Evolutionary conservation across 2,113 vertebrate species (phyloP).

Genomic region (Ptilorrhoa leucosticta): DNA sequence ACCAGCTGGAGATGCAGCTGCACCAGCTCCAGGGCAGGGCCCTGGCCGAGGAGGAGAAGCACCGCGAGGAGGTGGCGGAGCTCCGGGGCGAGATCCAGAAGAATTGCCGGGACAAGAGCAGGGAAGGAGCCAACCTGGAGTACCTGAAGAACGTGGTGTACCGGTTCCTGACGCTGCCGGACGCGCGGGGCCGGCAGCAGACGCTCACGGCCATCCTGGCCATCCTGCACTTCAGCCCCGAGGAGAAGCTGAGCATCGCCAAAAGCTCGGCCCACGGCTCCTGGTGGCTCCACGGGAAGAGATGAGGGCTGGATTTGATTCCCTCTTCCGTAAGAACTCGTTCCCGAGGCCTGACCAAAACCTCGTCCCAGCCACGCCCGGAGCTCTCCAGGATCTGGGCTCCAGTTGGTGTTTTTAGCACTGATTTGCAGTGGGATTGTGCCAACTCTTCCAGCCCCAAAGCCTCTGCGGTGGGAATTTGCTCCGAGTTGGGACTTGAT

Average conservation of each 20-base stretch:
- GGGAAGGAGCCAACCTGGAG: slow-evolving; percentile 94
- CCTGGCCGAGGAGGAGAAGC: slow-evolving; percentile 74
- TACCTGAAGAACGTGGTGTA: slow-evolving; percentile 95
- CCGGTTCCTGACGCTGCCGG: slow-evolving; percentile 86
- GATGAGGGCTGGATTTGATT: not conserved
- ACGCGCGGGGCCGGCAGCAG: slow-evolving; percentile 85
- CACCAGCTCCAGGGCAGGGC: slow-evolving; percentile 79
- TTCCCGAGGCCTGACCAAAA: accelerated
- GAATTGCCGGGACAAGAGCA: slow-evolving; percentile 75
- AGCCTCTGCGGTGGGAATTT: not conserved
- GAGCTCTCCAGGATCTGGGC: not conserved
- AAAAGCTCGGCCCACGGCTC: slow-evolving; percentile 71
- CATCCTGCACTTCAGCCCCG: slow-evolving; percentile 92
- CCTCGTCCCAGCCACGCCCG: accelerated
- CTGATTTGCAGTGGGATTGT: accelerated
- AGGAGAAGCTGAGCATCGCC: slow-evolving; percentile 81
- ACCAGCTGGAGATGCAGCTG: slow-evolving; percentile 78
- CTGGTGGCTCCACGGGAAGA: slow-evolving; percentile 85
- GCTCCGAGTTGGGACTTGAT: not conserved
- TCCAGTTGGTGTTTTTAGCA: accelerated
- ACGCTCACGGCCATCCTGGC: slow-evolving; percentile 90
- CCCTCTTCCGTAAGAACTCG: accelerated
- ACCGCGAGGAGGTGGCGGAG: slow-evolving; percentile 68
- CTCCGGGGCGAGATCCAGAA: slow-evolving; percentile 79
- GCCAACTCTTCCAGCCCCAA: not conserved